Conservation (phyloP, 1,140 invertebrate genomes). For the Megalonaias nervosa region DNA sequence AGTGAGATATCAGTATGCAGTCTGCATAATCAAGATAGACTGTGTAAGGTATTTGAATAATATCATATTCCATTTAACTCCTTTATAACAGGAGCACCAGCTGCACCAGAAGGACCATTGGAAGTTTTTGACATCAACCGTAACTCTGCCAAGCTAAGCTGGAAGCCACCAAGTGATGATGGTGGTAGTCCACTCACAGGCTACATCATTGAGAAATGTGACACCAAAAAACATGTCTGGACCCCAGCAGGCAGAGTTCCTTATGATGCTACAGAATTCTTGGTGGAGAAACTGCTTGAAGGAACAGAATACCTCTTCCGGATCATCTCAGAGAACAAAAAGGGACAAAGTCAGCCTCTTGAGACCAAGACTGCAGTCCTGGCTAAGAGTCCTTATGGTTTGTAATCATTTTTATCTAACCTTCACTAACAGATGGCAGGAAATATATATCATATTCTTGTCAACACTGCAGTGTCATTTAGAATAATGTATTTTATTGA, state of each 20-base stretch:
- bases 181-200: slow-evolving; percentile 96
- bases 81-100: slow-evolving; percentile 2
- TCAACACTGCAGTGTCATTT: too few species aligned
- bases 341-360: slow-evolving; percentile 90
- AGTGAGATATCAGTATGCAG: too few species aligned
- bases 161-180: slow-evolving; percentile 93
- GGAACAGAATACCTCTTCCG: slow-evolving; percentile 92
- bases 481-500: too few species aligned
- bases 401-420: slow-evolving; percentile 65
- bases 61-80: not conserved
- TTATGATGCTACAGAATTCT: slow-evolving; percentile 61
- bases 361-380: slow-evolving; percentile 81
- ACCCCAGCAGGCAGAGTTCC: slow-evolving; percentile 51
- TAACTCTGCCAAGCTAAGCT: slow-evolving; percentile 94
- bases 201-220: slow-evolving; percentile 92
- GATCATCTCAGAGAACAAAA: slow-evolving; percentile 91
- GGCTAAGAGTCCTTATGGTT: slow-evolving; percentile 96
- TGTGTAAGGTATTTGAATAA: not conserved
- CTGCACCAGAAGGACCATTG: slow-evolving; percentile 81
- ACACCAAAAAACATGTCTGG: slow-evolving; percentile 65
- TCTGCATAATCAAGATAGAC: too few species aligned
- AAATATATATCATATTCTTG: too few species aligned
- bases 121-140: slow-evolving; percentile 94
- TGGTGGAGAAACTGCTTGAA: slow-evolving; percentile 90
- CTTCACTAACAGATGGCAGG: too few species aligned